phyloP scores from a whole-genome alignment of 2,113 vertebrate species.

The Engraulis encrasicolus region DNA sequence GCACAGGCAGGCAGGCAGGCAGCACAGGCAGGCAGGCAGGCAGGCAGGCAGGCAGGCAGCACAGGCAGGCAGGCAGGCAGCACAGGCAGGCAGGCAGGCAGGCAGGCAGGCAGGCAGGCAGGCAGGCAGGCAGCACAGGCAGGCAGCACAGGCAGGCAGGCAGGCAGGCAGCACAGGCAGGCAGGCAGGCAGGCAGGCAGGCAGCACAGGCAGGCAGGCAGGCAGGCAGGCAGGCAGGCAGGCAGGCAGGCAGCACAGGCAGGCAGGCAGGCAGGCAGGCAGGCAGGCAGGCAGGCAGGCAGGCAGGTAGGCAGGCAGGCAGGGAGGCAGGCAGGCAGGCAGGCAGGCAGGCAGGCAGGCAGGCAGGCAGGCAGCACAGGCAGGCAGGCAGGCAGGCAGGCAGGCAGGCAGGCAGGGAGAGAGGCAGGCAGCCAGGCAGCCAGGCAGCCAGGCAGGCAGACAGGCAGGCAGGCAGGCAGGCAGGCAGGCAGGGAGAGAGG shows the following conservation, averaged over 20 bases:
- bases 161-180: slow-evolving; percentile 49
- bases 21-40: slow-evolving; percentile 25
- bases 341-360: background rate
- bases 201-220: slow-evolving; percentile 15
- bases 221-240: slow-evolving; percentile 42
- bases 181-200: background rate
- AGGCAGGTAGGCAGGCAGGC: slow-evolving; percentile 29
- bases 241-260: background rate
- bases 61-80: background rate
- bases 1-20: no score
- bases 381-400: background rate
- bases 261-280: slow-evolving; percentile 46
- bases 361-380: slow-evolving; percentile 49
- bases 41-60: slow-evolving; percentile 47
- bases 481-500: slow-evolving; percentile 42
- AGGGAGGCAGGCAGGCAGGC: slow-evolving; percentile 38
- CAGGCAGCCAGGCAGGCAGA: slow-evolving; percentile 30
- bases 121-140: background rate
- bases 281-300: background rate
- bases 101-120: slow-evolving; percentile 31
- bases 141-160: no score
- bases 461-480: slow-evolving; percentile 40
- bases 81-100: slow-evolving; percentile 37
- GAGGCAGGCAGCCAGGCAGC: background rate
- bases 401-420: slow-evolving; percentile 41